Percentiles rank a stretch among this genome's conserved stretches.
Evolutionary conservation across 2,888 invertebrate species (phyloP).

Genomic region (Tetranychus truncatus): DNA sequence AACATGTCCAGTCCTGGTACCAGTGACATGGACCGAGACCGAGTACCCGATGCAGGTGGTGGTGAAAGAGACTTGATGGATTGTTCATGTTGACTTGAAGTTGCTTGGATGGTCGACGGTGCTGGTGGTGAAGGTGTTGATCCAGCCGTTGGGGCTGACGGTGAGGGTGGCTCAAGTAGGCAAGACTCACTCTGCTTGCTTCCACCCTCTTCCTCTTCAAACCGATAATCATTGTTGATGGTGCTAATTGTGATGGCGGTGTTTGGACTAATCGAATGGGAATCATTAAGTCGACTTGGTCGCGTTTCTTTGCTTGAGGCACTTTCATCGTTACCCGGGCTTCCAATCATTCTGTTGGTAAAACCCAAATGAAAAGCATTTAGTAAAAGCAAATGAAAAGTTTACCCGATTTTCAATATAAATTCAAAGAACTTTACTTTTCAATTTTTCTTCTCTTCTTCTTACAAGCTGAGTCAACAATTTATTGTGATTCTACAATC

Average conservation of each 20-base stretch:
- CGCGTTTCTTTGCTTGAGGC: not conserved
- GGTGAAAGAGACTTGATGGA: not conserved
- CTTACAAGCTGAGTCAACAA: too few species aligned
- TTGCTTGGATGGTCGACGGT: not conserved
- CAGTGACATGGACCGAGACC: not conserved
- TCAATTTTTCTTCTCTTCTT: too few species aligned
- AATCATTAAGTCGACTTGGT: not conserved
- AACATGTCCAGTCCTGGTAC: not conserved
- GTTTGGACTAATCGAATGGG: not conserved
- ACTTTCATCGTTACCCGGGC: conserved; percentile 7
- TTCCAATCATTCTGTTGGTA: not conserved
- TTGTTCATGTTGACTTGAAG: not conserved
- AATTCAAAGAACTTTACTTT: too few species aligned
- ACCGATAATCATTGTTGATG: not conserved
- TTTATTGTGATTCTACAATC: too few species aligned
- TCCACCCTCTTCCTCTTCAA: not conserved
- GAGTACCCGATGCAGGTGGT: not conserved
- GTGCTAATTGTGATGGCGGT: not conserved
- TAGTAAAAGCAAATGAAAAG: not conserved
- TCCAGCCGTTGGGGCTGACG: not conserved
- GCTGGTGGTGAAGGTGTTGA: not conserved
- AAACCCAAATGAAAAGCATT: not conserved
- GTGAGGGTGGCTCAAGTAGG: not conserved
- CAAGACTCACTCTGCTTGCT: too few species aligned
- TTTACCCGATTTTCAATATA: too few species aligned